Conservation (phyloP, 2,888 invertebrate genomes). For the Caenorhabditis panamensis region DNA sequence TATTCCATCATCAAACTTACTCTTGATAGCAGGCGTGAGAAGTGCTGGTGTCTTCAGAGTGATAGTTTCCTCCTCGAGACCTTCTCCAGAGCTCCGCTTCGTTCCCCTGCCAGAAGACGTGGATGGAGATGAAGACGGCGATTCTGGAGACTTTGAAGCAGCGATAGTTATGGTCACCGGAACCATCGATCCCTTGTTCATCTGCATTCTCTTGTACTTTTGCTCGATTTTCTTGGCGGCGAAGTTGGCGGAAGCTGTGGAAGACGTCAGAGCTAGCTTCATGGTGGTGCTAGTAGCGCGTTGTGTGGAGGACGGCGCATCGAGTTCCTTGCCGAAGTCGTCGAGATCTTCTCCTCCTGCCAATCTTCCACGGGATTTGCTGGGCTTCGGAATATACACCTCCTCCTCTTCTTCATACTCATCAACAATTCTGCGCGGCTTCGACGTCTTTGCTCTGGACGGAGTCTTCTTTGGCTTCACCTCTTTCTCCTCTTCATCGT, state of each 20-base stretch:
- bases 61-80: background rate
- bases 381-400: conserved; percentile 11
- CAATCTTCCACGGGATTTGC: background rate
- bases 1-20: conserved; percentile 2
- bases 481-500: background rate
- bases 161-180: conserved; percentile 18
- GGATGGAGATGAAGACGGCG: conserved; percentile 10
- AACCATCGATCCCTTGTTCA: conserved; percentile 24
- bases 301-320: background rate
- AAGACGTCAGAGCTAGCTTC: conserved; percentile 9
- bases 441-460: conserved; percentile 4
- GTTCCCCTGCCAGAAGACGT: conserved; percentile 15
- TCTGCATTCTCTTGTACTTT: conserved; percentile 22
- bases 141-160: conserved; percentile 1
- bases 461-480: background rate
- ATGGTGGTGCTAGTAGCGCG: background rate
- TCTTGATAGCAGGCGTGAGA: conserved; percentile 18
- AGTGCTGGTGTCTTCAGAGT: conserved; percentile 32
- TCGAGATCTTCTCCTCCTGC: conserved; percentile 13
- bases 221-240: conserved; percentile 29
- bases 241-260: conserved; percentile 2
- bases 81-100: conserved; percentile 19
- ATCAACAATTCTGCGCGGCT: background rate
- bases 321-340: conserved; percentile 1
- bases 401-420: conserved; percentile 19